Base-by-base conservation (phyloP, 2,888 invertebrate genomes). In the Amaurobius ferox region DNA sequence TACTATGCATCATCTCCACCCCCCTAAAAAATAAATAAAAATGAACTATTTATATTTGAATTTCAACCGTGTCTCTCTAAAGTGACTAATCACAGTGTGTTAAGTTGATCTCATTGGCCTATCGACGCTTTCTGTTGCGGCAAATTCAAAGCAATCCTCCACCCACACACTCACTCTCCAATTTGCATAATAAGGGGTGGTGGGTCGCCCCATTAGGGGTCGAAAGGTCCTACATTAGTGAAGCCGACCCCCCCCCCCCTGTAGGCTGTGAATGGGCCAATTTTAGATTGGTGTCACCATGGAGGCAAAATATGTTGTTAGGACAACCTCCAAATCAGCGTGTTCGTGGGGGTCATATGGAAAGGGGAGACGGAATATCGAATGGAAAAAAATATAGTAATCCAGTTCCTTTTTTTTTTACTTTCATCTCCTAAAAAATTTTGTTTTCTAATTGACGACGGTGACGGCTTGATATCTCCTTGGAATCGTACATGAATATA, bases 271-370 rank as follows among this genome's bases (percentile, higher is more conserved):
- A 76, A 71, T 77, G 76, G 68, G 81, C 44, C 83, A 77, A 83
- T 83, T 83, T 70, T 77, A 70, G 76, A 55, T 5, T 77, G 32
- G 35, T 71, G 72, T 83, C 83, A 72, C 67, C 71, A 83, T 40
- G 39, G 71, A 83, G 72, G 71, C 83, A 83, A 83, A 83, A 77
- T 71, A 83, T 85, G 76, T 85, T 85, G 83, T 70, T 71, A 61
- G 66, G 61, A 77, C 83, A 81, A 85, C 81, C 40, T 44, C 32
- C 32, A 35, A 48, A 80, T 72, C 48, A 80, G 30, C 16, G 35
- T 32, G 9, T 29, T 64, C n/a, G 55, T 70, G 61, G 71, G 62
- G 11, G 72, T n/a, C n/a, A n/a, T n/a, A n/a, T n/a, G n/a, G n/a
- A n/a, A n/a, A n/a, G n/a, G n/a, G n/a, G n/a, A n/a, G n/a, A n/a